Conservation (phyloP, 1,140 invertebrate species). For the Pogonomyrmex barbatus region DNA sequence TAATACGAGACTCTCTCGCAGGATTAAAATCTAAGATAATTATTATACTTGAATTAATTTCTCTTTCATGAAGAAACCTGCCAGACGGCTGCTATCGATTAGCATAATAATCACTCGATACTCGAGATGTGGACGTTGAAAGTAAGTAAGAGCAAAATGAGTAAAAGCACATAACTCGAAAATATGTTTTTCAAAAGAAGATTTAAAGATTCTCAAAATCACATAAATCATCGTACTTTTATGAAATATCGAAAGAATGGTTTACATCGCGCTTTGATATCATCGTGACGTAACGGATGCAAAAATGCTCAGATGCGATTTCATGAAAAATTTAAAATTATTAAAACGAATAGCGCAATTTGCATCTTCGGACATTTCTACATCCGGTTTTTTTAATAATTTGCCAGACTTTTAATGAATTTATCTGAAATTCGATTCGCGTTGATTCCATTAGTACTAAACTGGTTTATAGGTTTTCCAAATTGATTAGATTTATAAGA, state of each 20-base stretch:
- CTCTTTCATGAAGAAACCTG: constrained; percentile 41
- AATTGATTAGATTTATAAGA: constrained; percentile 19
- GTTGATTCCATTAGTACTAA: constrained; percentile 26
- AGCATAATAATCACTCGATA: constrained; percentile 50
- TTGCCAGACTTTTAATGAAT: constrained; percentile 1
- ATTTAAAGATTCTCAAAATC: background rate
- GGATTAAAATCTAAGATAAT: constrained; percentile 57
- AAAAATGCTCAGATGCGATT: constrained; percentile 3
- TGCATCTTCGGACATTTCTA: background rate
- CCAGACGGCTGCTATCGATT: constrained; percentile 57
- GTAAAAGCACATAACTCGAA: background rate
- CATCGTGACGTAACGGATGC: background rate
- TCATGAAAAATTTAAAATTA: background rate
- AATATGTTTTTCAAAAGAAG: background rate
- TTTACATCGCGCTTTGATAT: background rate
- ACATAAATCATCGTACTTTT: background rate
- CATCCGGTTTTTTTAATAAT: constrained; percentile 22
- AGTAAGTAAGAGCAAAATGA: background rate
- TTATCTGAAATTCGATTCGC: constrained; percentile 22
- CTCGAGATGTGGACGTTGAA: constrained; percentile 4
- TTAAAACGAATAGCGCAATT: background rate
- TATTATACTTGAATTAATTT: constrained; percentile 46
- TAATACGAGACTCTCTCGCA: constrained; percentile 36
- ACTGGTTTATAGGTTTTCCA: constrained; percentile 36
- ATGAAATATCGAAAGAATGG: background rate